Percentiles rank a stretch among this genome's conserved stretches.
Conservation (phyloP, 2,113 vertebrate genomes). For the Paramisgurnus dabryanus region DNA sequence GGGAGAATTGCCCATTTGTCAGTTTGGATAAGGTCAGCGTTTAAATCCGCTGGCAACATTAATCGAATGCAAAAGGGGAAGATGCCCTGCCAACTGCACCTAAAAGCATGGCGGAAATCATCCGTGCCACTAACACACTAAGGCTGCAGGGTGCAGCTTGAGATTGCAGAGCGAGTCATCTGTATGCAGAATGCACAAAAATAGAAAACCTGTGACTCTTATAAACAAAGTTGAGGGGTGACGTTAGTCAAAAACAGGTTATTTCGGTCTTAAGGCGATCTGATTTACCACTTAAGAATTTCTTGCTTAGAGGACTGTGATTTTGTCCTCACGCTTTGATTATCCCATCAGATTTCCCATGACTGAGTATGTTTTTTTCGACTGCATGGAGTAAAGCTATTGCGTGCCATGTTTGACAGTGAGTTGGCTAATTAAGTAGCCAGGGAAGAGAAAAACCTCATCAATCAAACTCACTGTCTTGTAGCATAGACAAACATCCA, state of each 20-base stretch:
- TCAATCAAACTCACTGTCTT: background rate
- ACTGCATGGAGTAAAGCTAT: conserved; percentile 19
- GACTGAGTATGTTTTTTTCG: conserved; percentile 28
- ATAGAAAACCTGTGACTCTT: conserved; percentile 9
- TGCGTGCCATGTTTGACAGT: background rate
- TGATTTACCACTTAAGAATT: conserved; percentile 43
- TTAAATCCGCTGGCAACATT: conserved; percentile 56
- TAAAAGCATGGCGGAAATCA: conserved; percentile 1
- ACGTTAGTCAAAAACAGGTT: conserved; percentile 40
- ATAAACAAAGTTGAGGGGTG: conserved; percentile 19
- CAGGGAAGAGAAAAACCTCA: background rate
- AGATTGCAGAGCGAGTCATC: background rate
- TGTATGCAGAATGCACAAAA: background rate
- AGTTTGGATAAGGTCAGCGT: conserved; percentile 70
- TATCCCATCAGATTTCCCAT: conserved; percentile 36
- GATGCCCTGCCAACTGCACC: background rate
- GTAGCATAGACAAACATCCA: background rate
- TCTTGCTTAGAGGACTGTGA: conserved; percentile 13
- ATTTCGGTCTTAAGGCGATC: conserved; percentile 34
- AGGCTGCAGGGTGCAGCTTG: background rate
- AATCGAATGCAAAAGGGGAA: conserved; percentile 61
- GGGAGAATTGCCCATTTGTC: conserved; percentile 70
- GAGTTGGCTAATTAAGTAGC: conserved; percentile 7
- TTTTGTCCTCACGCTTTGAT: conserved; percentile 25
- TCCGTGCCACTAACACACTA: background rate